Evolutionary conservation across 1,140 invertebrate species (phyloP), one percentile per base, ranked within the genome.

Genomic region (Cotesia typhae): DNA sequence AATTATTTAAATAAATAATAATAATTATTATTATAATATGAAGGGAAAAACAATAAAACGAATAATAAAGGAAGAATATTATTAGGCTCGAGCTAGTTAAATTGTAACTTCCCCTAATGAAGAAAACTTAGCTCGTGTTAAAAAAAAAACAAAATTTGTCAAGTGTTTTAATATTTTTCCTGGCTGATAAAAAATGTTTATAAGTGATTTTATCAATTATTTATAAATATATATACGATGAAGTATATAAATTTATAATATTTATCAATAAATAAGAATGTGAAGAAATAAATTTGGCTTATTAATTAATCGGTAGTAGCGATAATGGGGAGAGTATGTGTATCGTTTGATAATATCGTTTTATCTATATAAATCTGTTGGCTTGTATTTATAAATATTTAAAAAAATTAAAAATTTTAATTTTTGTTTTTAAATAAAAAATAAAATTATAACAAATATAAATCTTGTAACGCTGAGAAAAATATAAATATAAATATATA

Each of bases 401-500:
- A 28, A 28, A 28, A 28, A 28, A 28, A 28, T 28, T 28, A 2
- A 2, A 66, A 66, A 66, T 51, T 66, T 28, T 35, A 52, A 1
- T 28, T 53, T 52, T 41, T 38, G 37, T 69, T 52, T 17, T 57
- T n/a, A 28, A 41, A 7, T 28, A 28, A 41, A 41, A 7, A 41
- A 41, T 41, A 41, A 41, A 7, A 7, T 41, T 47, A 47, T 9
- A 47, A 47, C 6, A 47, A 9, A 6, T 47, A 47, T 47, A 6
- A 47, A 47, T 9, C 6, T 3, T 28, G 55, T 57, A 64, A 55
- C 52, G 60, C 37, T 17, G 75, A 80, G 76, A 74, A 78, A 80
- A 79, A 77, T 65, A 71, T 71, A 74, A 28, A 28, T 28, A 77
- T 57, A 78, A 78, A 77, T 74, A 72, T 52, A 57, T 28, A 28